Evolutionary conservation across 2,113 vertebrate genomes (phyloP).

Genomic region (Pelodiscus sinensis): DNA sequence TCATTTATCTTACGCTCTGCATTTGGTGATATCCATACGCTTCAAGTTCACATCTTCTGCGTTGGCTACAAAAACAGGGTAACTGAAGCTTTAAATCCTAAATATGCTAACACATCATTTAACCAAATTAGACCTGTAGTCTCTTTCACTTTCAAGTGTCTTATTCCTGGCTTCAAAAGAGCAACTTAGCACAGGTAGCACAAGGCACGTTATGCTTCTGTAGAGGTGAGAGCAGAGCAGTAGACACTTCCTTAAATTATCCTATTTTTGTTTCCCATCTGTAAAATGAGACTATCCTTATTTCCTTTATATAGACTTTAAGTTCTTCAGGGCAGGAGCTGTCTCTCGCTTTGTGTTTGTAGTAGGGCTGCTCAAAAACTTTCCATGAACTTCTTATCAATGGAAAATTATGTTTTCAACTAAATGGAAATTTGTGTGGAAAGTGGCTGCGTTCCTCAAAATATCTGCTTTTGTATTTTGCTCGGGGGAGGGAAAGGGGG

Average conservation of each 20-base stretch:
- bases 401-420: neutral
- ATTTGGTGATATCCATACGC: neutral
- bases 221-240: neutral
- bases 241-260: neutral
- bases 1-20: neutral
- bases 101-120: neutral
- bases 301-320: neutral
- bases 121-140: neutral
- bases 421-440: accelerated
- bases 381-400: neutral
- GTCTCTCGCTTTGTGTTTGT: no score
- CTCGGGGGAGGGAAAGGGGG: accelerated
- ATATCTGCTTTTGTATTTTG: neutral
- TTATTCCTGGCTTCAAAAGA: neutral
- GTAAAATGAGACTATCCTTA: neutral
- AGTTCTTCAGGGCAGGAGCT: neutral
- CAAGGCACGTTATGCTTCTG: neutral
- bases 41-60: neutral
- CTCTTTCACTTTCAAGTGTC: neutral
- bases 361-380: neutral
- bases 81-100: neutral
- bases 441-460: neutral
- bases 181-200: neutral
- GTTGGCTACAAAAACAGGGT: neutral
- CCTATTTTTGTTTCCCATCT: neutral